phyloP scores from a whole-genome alignment of 2,797 vertebrate species.

The Craterocephalus amniculus region DNA sequence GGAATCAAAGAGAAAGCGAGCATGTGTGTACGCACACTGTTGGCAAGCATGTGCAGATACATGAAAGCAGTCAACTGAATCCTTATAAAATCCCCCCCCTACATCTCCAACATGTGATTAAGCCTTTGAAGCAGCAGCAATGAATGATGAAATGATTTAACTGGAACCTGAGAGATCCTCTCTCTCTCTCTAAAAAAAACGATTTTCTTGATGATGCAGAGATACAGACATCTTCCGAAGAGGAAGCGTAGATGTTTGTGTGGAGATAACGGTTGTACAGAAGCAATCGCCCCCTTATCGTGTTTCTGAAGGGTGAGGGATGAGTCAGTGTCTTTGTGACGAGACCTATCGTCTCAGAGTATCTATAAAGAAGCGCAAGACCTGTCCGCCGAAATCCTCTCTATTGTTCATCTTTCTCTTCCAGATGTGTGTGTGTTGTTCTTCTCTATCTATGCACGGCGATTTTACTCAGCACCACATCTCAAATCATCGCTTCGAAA shows the following conservation, averaged over 20 bases:
- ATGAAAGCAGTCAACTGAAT: neutral
- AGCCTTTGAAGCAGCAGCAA: slow-evolving; percentile 48
- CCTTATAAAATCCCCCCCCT: neutral
- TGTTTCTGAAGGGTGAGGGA: slow-evolving; percentile 49
- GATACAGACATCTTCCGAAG: slow-evolving; percentile 52
- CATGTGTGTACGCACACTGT: neutral
- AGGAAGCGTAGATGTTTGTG: slow-evolving; percentile 39
- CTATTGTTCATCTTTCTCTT: slow-evolving; percentile 50
- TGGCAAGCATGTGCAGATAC: neutral
- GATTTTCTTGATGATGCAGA: slow-evolving; percentile 49
- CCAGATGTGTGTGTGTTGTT: slow-evolving; percentile 17
- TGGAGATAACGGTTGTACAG: slow-evolving; percentile 55
- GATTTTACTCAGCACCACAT: slow-evolving; percentile 10
- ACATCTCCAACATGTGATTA: slow-evolving; percentile 27
- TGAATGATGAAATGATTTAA: slow-evolving; percentile 52
- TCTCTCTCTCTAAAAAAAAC: slow-evolving; percentile 25
- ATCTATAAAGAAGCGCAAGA: slow-evolving; percentile 53
- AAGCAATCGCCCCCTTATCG: slow-evolving; percentile 63
- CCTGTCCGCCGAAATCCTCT: slow-evolving; percentile 39
- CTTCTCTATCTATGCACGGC: slow-evolving; percentile 9
- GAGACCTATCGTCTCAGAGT: slow-evolving; percentile 39
- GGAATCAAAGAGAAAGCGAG: slow-evolving; percentile 3
- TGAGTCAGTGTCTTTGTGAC: slow-evolving; percentile 38
- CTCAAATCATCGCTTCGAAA: slow-evolving; percentile 18
- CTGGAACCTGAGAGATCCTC: slow-evolving; percentile 34